Evolutionary conservation across 2,113 vertebrate species (phyloP), one percentile per base, ranked within the genome.

Genomic region (Dicaeum eximium): DNA sequence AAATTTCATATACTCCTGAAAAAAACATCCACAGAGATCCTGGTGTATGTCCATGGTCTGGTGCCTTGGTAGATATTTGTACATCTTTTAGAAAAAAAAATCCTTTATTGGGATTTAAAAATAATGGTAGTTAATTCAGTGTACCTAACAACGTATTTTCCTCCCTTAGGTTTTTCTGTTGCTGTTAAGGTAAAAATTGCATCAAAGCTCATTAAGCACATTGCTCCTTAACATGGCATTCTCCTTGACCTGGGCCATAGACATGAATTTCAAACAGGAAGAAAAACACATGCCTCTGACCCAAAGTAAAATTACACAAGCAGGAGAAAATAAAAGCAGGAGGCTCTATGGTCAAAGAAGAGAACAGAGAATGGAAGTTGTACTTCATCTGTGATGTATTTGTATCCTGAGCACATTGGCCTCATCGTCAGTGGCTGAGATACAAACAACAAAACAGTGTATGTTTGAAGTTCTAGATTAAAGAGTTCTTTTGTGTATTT

Each of bases 1-100:
- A 93, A 74, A 95, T 88, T 94, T 92, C 90, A 81, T 96, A 42
- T 71, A 89, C 62, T 89, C 13, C 47, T 92, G 62, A 61, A 87
- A 72, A 88, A 93, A 73, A 67, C 95, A 85, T 81, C 66, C 27
- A 71, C 80, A 77, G 71, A 78, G 71, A 73, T 79, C 80, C 57
- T 71, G 14, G 18, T 73, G 8, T 38, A 9, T 61, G 30, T 86
- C 65, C 78, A 61, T 23, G 4, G 54, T 65, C 74, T 79, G 47
- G 38, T 7, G 25, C 66, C 92, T 95, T 90, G 58, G 53, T 91
- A 91, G 69, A 58, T 58, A 62, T 75, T 75, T 93, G n/a, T 89
- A 56, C 75, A 53, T 40, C 35, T 95, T 94, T 33, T 33, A 81
- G 57, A 42, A 73, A 84, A 73, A 84, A 67, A 69, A 83, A 25